phyloP scores from a whole-genome alignment of 2,797 vertebrate species.

The Apogon talboti region DNA sequence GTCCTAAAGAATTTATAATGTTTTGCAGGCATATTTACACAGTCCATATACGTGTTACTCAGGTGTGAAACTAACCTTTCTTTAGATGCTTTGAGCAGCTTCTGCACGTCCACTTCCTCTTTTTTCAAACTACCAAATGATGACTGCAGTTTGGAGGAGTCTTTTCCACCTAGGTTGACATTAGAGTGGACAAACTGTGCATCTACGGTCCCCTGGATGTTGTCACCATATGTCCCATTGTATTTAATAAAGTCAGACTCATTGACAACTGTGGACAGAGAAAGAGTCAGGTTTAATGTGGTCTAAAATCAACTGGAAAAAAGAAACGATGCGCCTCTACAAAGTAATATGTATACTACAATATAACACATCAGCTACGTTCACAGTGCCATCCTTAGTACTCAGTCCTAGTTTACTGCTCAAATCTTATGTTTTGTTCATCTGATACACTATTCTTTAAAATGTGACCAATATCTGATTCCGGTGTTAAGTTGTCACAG shows the following conservation, averaged over 20 bases:
- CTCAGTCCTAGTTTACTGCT: too few relatives aligned
- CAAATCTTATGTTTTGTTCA: too few relatives aligned
- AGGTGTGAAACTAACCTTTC: slow-evolving; percentile 79
- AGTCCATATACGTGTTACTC: too few relatives aligned
- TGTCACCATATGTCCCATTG: slow-evolving; percentile 82
- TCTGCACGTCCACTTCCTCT: slow-evolving; percentile 90
- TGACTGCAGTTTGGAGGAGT: slow-evolving; percentile 85
- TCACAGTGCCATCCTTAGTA: too few relatives aligned
- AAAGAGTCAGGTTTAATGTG: not conserved
- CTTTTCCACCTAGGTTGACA: slow-evolving; percentile 78
- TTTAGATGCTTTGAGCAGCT: slow-evolving; percentile 84
- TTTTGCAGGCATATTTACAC: not conserved
- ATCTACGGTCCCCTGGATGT: slow-evolving; percentile 73
- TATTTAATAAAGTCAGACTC: slow-evolving; percentile 92
- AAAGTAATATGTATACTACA: too few relatives aligned
- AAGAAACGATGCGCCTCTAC: too few relatives aligned
- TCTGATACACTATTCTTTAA: too few relatives aligned
- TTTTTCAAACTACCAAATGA: slow-evolving; percentile 92
- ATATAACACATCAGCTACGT: too few relatives aligned
- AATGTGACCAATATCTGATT: too few relatives aligned
- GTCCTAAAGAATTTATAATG: not conserved
- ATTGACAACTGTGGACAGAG: slow-evolving; percentile 81
- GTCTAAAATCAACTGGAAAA: too few relatives aligned
- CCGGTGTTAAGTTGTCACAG: too few relatives aligned
- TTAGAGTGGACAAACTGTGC: slow-evolving; percentile 72